phyloP scores from a whole-genome alignment of 2,113 vertebrate genomes.

The Xiphophorus hellerii region DNA sequence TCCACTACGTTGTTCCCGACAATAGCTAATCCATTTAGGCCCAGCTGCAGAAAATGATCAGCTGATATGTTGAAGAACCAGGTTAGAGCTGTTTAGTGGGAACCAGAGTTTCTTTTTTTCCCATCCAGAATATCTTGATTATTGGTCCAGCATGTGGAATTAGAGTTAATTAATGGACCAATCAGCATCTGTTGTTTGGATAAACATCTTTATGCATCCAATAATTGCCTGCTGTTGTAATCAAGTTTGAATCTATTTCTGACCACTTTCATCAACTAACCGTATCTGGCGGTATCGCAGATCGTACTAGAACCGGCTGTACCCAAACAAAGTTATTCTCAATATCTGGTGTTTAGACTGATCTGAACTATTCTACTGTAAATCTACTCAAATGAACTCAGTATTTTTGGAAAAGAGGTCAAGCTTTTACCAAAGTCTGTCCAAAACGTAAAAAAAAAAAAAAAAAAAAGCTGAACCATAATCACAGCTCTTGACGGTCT shows the following conservation, averaged over 20 bases:
- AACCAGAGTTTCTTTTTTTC: neutral
- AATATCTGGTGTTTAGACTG: constrained; percentile 18
- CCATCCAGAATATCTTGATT: no score
- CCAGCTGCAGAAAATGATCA: constrained; percentile 46
- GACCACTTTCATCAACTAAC: neutral
- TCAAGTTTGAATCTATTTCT: constrained; percentile 25
- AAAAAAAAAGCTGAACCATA: constrained; percentile 13
- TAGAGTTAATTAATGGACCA: neutral
- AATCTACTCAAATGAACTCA: constrained; percentile 9
- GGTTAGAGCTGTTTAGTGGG: constrained; percentile 15
- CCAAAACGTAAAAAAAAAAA: constrained; percentile 20
- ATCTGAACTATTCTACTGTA: constrained; percentile 16
- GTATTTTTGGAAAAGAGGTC: constrained; percentile 27
- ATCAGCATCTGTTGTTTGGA: constrained; percentile 7
- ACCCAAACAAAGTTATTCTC: constrained; percentile 40
- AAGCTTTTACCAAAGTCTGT: constrained; percentile 20
- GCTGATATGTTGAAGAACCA: constrained; percentile 18
- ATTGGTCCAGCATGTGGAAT: neutral
- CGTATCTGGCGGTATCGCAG: neutral
- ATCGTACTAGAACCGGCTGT: constrained; percentile 25
- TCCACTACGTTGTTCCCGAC: constrained; percentile 28
- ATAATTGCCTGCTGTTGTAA: constrained; percentile 59
- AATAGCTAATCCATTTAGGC: constrained; percentile 32
- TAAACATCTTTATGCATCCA: constrained; percentile 31
- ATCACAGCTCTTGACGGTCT: constrained; percentile 49